Conservation (phyloP, 2,113 vertebrate genomes). For the Sinocyclocheilus anshuiensis region DNA sequence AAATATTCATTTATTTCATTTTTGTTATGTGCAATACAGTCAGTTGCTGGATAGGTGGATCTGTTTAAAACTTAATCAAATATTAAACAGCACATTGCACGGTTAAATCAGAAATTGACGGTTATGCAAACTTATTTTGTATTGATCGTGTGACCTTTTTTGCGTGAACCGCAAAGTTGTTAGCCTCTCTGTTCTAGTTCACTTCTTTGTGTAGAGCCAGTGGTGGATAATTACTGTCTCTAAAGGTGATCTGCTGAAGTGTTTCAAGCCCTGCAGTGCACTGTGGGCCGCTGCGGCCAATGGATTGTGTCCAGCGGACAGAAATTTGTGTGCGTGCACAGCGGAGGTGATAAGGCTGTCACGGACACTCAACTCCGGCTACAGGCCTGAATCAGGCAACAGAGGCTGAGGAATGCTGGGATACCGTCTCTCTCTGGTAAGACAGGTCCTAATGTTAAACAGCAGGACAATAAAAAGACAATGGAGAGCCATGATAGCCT, state of each 20-base stretch:
- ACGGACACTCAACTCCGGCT: constrained; percentile 49
- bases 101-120: neutral
- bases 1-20: neutral
- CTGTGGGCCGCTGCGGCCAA: constrained; percentile 43
- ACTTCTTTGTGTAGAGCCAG: constrained; percentile 38
- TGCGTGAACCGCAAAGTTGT: neutral
- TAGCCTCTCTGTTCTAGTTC: constrained; percentile 8
- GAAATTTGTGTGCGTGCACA: constrained; percentile 40
- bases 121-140: neutral
- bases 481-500: constrained; percentile 61
- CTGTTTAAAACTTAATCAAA: neutral
- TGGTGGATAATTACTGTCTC: constrained; percentile 55
- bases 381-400: constrained; percentile 35
- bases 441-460: constrained; percentile 64
- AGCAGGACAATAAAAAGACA: constrained; percentile 65
- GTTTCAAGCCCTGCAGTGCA: constrained; percentile 50
- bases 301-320: constrained; percentile 55
- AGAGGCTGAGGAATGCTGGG: constrained; percentile 51
- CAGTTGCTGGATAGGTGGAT: neutral
- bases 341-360: constrained; percentile 52
- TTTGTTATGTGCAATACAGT: no score
- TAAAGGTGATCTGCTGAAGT: constrained; percentile 57
- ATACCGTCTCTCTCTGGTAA: constrained; percentile 48
- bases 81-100: neutral
- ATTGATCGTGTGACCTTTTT: constrained; percentile 15